Conservation (phyloP, 1,140 invertebrate genomes). For the Mylabris phalerata region DNA sequence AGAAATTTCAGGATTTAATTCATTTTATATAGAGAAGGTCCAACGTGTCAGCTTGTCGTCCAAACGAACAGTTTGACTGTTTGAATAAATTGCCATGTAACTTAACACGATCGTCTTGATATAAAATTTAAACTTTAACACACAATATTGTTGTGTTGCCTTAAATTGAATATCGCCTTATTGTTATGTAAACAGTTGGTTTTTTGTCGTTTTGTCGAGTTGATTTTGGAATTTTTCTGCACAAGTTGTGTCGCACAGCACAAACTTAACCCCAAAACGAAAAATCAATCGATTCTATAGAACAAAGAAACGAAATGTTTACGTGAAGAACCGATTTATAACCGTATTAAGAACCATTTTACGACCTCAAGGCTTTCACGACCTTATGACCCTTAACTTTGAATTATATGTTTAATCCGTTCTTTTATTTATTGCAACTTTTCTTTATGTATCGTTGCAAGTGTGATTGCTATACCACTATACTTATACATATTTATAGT, state of each 20-base stretch:
- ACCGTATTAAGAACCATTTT: slow-evolving; percentile 24
- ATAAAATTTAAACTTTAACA: too few relatives aligned
- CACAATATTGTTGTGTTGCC: not conserved
- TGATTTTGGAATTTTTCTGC: too few relatives aligned
- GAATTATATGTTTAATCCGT: slow-evolving; percentile 24
- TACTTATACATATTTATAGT: too few relatives aligned
- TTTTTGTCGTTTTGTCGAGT: not conserved
- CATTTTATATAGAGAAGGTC: too few relatives aligned
- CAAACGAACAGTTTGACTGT: too few relatives aligned
- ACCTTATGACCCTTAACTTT: slow-evolving; percentile 18
- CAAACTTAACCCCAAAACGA: not conserved
- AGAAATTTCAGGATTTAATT: too few relatives aligned
- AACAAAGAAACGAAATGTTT: slow-evolving; percentile 15
- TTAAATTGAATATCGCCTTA: slow-evolving; percentile 13
- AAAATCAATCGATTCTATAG: not conserved
- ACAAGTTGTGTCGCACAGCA: too few relatives aligned
- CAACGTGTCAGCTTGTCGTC: too few relatives aligned
- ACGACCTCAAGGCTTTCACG: slow-evolving; percentile 12
- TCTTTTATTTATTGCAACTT: slow-evolving; percentile 21
- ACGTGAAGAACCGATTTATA: slow-evolving; percentile 15
- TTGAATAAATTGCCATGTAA: too few relatives aligned
- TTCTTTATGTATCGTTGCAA: not conserved
- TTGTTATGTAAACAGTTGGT: slow-evolving; percentile 7
- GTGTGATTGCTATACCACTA: too few relatives aligned
- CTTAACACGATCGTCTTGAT: too few relatives aligned